These are phyloP conservation scores for Alcedo quadribrachys DNA, from an alignment of 2,797 vertebrate genomes.

Conservation along the genomic window DNA sequence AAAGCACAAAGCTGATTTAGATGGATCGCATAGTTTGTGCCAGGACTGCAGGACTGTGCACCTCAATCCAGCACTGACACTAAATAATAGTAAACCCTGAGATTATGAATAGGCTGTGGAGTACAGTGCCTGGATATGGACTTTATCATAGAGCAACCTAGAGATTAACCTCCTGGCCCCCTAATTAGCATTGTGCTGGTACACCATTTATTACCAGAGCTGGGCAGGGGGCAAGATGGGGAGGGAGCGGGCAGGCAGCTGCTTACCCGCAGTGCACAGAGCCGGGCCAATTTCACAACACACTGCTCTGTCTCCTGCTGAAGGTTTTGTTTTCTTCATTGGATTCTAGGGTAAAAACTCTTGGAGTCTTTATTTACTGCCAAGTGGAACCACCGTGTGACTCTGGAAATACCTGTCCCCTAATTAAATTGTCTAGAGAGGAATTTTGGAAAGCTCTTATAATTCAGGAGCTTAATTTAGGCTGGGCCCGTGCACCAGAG, in stretches of 20 bases:
- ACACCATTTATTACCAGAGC: constrained; percentile 31
- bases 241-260: not conserved
- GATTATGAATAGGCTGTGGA: constrained; percentile 34
- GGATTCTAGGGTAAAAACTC: constrained; percentile 20
- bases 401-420: constrained; percentile 51
- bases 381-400: constrained; percentile 6
- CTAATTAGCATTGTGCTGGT: not conserved
- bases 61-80: not conserved
- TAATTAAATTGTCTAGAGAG: constrained; percentile 62
- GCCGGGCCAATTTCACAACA: not conserved
- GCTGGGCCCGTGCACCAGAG: not conserved
- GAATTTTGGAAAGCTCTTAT: constrained; percentile 35
- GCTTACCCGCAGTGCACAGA: not conserved
- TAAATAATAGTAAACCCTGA: not conserved
- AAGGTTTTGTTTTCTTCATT: constrained; percentile 20
- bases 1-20: constrained; percentile 54
- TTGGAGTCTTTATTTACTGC: constrained; percentile 45
- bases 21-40: constrained; percentile 39
- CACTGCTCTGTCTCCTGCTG: not conserved
- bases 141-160: constrained; percentile 44
- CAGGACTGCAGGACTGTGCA: constrained; percentile 6
- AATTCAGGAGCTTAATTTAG: constrained; percentile 65
- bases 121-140: not conserved
- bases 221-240: not conserved
- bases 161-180: constrained; percentile 41